Evolutionary conservation across 2,113 vertebrate species (phyloP), one percentile per base, ranked within the genome.

Genomic region (Corythoichthys intestinalis): DNA sequence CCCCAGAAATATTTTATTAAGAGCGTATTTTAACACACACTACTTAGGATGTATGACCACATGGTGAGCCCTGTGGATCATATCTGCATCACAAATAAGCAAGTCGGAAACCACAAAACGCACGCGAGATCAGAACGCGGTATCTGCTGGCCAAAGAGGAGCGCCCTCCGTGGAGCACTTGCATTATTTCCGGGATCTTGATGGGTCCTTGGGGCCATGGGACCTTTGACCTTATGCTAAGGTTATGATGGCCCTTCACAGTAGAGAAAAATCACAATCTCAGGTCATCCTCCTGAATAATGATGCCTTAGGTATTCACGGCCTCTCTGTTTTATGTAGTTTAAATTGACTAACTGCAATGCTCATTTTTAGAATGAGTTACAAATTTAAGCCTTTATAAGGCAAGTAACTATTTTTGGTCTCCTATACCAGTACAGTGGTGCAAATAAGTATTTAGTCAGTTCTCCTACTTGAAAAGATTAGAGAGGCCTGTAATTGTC

Each of bases 1-100:
- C 82, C 82, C 72, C 85, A 82, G 86, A 91, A 91, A 91, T 91
- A 88, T 92, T 91, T 93, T 89, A 92, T 90, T 85, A 88, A 85
- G 87, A 82, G 81, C 86, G 80, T 78, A 83, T 89, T 92, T 91
- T 89, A 90, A 85, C 88, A 90, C 80, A 81, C 81, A 79, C 81
- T 71, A 52, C 75, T 87, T 70, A 75, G 66, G 79, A 77, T 86
- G 86, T 83, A 83, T 79, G 79, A 79, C 75, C 83, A 75, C 76
- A 78, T 69, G 69, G 79, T 63, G 77, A 82, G 71, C 72, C 73
- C 70, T 57, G 59, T 48, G 76, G 79, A 81, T 85, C 66, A 65
- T 66, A 82, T 86, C 81, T 80, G 74, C 82, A 85, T 89, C 84
- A 83, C 74, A 77, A 84, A 87, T 71, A 38, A 86, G 77, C 71